Conservation (phyloP, 2,797 vertebrate species). For the Agapornis canus region DNA sequence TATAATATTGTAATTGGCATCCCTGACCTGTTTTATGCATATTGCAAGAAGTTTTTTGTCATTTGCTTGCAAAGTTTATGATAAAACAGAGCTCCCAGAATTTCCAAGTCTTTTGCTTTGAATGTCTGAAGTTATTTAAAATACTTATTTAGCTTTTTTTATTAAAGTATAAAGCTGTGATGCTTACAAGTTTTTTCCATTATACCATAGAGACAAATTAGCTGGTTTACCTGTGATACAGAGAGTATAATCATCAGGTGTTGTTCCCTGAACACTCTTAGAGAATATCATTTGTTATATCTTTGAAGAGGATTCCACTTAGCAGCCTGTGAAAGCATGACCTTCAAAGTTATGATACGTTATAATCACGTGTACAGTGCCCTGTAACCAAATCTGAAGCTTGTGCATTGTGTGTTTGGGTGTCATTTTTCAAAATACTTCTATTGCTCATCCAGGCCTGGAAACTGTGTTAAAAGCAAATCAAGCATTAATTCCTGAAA, state of each 20-base stretch:
- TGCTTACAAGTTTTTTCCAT: not conserved
- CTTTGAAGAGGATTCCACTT: not conserved
- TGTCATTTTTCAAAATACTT: not conserved
- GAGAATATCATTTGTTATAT: not conserved
- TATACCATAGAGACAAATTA: not conserved
- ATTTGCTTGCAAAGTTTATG: not conserved
- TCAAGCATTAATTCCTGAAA: not conserved
- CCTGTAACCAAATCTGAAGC: not conserved
- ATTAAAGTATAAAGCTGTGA: not conserved
- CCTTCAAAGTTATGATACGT: not conserved
- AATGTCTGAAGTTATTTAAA: not conserved
- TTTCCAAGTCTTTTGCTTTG: not conserved
- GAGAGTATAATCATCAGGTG: not conserved
- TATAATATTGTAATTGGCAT: conserved; percentile 30
- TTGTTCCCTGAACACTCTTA: not conserved
- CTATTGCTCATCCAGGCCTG: not conserved
- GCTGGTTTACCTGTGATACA: not conserved
- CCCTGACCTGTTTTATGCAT: not conserved
- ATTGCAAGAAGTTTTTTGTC: not conserved
- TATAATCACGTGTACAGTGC: not conserved
- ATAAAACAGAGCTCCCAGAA: conserved; percentile 18
- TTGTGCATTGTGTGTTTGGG: not conserved
- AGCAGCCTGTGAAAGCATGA: not conserved
- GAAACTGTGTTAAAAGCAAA: not conserved
- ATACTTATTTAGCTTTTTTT: not conserved